Evolutionary conservation across 2,888 invertebrate species (phyloP).

Genomic region (Deilephila porcellus): DNA sequence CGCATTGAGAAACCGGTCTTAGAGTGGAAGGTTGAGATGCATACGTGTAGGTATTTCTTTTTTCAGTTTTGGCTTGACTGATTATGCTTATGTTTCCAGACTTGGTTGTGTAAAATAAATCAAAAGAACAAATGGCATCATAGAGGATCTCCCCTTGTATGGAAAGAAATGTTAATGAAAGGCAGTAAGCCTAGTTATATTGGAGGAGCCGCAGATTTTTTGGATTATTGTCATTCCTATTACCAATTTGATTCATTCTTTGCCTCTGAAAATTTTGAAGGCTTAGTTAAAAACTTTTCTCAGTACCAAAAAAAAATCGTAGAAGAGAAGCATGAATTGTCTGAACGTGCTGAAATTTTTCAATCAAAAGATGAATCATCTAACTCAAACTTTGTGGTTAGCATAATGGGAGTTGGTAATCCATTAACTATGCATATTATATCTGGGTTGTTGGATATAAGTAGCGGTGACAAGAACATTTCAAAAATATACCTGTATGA

Average conservation of each 20-base stretch:
- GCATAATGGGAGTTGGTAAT: constrained; percentile 68
- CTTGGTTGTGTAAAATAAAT: constrained; percentile 81
- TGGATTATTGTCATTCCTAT: constrained; percentile 86
- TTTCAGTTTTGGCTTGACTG: neutral
- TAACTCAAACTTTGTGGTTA: constrained; percentile 55
- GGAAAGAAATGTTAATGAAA: constrained; percentile 85
- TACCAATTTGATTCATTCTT: constrained; percentile 76
- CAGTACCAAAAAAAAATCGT: constrained; percentile 61
- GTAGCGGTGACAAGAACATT: constrained; percentile 52
- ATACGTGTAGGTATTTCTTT: neutral
- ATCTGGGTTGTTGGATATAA: constrained; percentile 64
- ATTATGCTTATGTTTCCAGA: constrained; percentile 54
- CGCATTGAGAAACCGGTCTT: constrained; percentile 73
- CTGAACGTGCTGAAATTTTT: constrained; percentile 30
- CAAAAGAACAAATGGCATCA: constrained; percentile 84
- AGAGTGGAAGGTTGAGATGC: constrained; percentile 80
- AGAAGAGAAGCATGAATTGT: constrained; percentile 37
- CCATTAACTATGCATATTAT: constrained; percentile 66
- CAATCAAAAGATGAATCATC: constrained; percentile 30
- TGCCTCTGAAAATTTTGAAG: constrained; percentile 59
- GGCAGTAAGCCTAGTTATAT: constrained; percentile 84
- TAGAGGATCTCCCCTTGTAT: constrained; percentile 82
- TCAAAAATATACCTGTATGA: constrained; percentile 71
- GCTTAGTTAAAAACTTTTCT: constrained; percentile 55
- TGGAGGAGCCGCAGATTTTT: constrained; percentile 85